phyloP scores from a whole-genome alignment of 2,797 vertebrate genomes.

The Arremon aurantiirostris region DNA sequence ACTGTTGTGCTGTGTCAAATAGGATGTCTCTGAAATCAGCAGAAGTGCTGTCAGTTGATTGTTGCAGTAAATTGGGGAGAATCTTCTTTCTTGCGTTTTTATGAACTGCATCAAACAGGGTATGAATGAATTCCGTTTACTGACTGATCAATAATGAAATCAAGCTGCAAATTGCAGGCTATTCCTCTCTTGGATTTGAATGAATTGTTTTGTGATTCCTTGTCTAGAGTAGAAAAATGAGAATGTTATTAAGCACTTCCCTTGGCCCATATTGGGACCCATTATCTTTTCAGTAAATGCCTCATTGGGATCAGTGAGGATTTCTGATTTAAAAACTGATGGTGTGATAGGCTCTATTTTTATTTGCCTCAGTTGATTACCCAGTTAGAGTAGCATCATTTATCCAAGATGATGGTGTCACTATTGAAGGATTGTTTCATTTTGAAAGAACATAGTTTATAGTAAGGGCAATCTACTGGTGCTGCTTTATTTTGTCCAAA shows the following conservation, averaged over 20 bases:
- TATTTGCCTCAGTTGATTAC: conserved; percentile 57
- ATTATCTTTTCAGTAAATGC: conserved; percentile 38
- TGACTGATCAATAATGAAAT: conserved; percentile 36
- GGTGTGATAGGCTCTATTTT: conserved; percentile 35
- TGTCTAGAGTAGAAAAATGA: conserved; percentile 27
- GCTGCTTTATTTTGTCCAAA: conserved; percentile 27
- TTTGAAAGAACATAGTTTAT: conserved; percentile 38
- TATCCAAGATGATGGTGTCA: conserved; percentile 20
- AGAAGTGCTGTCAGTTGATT: background rate
- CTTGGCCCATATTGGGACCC: background rate
- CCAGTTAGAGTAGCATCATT: conserved; percentile 32
- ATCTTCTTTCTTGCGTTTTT: background rate
- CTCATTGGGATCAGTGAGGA: conserved; percentile 6
- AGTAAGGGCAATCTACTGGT: background rate
- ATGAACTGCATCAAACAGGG: background rate
- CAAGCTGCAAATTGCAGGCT: conserved; percentile 10
- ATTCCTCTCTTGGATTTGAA: conserved; percentile 25
- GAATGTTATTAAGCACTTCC: conserved; percentile 12
- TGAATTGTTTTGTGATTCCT: conserved; percentile 11
- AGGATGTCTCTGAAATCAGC: background rate
- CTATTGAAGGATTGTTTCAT: conserved; percentile 53
- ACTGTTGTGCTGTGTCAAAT: background rate
- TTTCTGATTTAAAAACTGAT: conserved; percentile 42
- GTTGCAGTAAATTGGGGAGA: background rate
- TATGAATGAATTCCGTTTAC: conserved; percentile 14